Base-by-base conservation (phyloP, 2,888 invertebrate genomes). In the Trisateles emortualis region DNA sequence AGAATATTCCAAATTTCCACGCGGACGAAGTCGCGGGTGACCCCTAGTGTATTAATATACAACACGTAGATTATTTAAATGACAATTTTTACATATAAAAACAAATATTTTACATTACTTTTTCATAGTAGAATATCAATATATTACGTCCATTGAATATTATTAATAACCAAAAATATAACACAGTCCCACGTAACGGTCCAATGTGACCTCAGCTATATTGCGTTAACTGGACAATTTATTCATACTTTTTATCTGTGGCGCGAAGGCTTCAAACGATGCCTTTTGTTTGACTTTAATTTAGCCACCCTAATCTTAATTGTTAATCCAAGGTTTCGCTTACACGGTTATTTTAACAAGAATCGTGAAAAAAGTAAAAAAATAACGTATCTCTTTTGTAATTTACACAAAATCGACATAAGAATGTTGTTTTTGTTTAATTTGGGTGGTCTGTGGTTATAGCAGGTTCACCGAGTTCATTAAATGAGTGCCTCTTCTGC, bases 251-350 rank as follows among this genome's bases (percentile, higher is more conserved):
- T 63, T 68, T 68, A 58, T 71, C 61, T 49, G 52, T 43, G 30
- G 33, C 40, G 36, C 26, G 29, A 52, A 45, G 55, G 22, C 52
- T 47, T 63, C 52, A 57, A 57, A 59, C 48, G 60, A 50, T 48
- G 56, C 62, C 63, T 72, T 70, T 71, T 72, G 72, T 72, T 72
- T 72, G 59, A 63, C 50, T 70, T 71, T 73, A 68, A 73, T 73
- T 72, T 62, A 49, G 54, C 40, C 42, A 33, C 22, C 44, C 51
- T 63, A 59, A 73, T 72, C 72, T 72, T 72, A 71, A 72, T 73
- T 72, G 68, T 57, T 62, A 60, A 72, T 72, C 72, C 62, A 64
- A 68, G 54, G 56, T 22, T 55, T 45, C 41, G 16, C 43, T 13
- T 35, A 14, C 38, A 33, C 36, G 46, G 54, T 57, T 59, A 54